Conservation (phyloP, 2,888 invertebrate genomes). For the Podotricha telesiphe region DNA sequence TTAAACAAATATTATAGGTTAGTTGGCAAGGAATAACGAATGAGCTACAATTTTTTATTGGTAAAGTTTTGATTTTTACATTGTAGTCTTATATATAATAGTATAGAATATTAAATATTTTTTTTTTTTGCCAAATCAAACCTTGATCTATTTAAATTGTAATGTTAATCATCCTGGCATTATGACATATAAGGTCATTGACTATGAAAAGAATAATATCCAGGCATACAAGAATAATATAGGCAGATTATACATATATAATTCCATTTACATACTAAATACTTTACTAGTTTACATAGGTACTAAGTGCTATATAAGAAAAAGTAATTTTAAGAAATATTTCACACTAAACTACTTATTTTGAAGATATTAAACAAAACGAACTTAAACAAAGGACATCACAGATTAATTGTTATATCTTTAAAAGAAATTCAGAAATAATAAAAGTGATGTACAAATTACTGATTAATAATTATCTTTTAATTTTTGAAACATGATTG, state of each 20-base stretch:
- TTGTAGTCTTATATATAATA: no score
- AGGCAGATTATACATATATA: not conserved
- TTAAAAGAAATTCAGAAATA: not conserved
- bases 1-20: no score
- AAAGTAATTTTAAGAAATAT: no score
- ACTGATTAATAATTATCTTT: slow-evolving; percentile 1
- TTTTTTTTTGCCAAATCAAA: no score
- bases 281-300: not conserved
- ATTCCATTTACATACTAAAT: not conserved
- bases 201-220: not conserved
- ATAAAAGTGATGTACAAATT: not conserved
- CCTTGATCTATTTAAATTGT: no score
- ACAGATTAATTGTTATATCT: not conserved
- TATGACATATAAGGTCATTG: not conserved
- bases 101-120: no score
- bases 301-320: not conserved
- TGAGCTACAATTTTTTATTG: not conserved
- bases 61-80: not conserved
- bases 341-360: no score
- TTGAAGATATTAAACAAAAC: not conserved
- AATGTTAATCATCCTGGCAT: no score
- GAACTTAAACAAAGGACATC: no score
- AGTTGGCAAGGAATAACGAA: not conserved
- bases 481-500: slow-evolving; percentile 7
- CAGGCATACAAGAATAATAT: not conserved